A percentile compares a stretch with the other conserved stretches of the same genome.
These are phyloP conservation scores for Copsychus sechellarum DNA, from an alignment of 2,113 vertebrate genomes.

Conservation along the genomic window DNA sequence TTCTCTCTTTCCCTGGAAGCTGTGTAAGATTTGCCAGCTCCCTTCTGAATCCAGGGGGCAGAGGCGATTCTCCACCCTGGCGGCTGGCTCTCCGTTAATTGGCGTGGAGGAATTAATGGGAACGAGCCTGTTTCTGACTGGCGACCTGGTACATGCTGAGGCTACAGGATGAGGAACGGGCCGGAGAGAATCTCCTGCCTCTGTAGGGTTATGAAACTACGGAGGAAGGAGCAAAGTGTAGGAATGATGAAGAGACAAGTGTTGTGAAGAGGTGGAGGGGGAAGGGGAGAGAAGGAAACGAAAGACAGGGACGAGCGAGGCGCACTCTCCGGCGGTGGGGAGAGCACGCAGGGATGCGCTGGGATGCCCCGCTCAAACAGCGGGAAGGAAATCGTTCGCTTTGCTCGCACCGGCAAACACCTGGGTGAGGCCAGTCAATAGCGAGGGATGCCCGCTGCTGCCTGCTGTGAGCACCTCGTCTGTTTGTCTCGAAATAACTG, in stretches of 20 bases:
- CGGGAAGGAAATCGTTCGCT: slow-evolving; percentile 21
- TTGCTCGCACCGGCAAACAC: slow-evolving; percentile 36
- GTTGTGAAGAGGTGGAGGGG: not conserved
- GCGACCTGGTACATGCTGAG: not conserved
- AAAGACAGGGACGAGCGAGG: not conserved
- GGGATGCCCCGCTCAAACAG: not conserved
- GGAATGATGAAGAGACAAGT: not conserved
- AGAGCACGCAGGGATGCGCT: not conserved
- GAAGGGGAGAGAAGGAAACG: not conserved
- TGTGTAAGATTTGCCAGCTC: not conserved
- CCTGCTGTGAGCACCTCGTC: not conserved
- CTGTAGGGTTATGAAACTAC: not conserved
- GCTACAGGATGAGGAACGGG: not conserved
- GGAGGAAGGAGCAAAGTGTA: not conserved
- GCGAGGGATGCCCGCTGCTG: not conserved
- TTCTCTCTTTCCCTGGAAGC: not conserved
- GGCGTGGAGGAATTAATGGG: not conserved
- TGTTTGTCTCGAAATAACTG: not conserved
- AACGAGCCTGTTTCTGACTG: not conserved
- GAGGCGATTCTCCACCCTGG: not conserved
- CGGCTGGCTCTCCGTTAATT: not conserved
- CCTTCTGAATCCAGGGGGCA: not conserved
- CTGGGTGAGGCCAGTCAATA: slow-evolving; percentile 27
- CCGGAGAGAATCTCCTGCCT: not conserved
- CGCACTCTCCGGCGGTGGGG: not conserved